phyloP scores from a whole-genome alignment of 2,888 invertebrate genomes.

The Synergus japonicus region DNA sequence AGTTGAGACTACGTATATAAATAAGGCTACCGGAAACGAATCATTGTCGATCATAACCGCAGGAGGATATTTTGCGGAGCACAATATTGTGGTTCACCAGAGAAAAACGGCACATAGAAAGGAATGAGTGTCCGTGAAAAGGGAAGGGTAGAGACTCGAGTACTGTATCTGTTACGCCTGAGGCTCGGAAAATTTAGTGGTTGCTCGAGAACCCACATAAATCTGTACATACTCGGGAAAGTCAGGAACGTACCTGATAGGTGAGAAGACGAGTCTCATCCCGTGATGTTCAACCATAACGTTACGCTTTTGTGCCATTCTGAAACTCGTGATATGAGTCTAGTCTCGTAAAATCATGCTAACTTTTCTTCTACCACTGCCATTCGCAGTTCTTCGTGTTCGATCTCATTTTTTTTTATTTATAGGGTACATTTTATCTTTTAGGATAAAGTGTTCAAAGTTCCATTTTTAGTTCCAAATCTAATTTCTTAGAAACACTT shows the following conservation, averaged over 20 bases:
- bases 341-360: constrained; percentile 1
- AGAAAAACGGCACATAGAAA: constrained; percentile 7
- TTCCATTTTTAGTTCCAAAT: no score
- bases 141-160: constrained; percentile 8
- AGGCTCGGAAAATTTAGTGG: constrained; percentile 63
- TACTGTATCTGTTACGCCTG: constrained; percentile 57
- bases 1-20: background rate
- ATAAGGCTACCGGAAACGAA: constrained; percentile 33
- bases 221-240: constrained; percentile 56
- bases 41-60: constrained; percentile 39
- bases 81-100: constrained; percentile 24
- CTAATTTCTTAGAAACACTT: no score
- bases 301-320: constrained; percentile 6
- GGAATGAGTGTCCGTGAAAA: constrained; percentile 13
- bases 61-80: constrained; percentile 2
- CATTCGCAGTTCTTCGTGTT: background rate
- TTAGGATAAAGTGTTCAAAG: no score
- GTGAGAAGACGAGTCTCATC: constrained; percentile 13
- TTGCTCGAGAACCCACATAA: constrained; percentile 65
- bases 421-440: background rate
- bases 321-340: constrained; percentile 2
- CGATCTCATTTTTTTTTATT: background rate
- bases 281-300: constrained; percentile 26
- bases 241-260: constrained; percentile 48
- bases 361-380: constrained; percentile 12